These are phyloP conservation scores for Lasioglossum figueresi DNA, from an alignment of 2,888 invertebrate species.

Conservation along the genomic window DNA sequence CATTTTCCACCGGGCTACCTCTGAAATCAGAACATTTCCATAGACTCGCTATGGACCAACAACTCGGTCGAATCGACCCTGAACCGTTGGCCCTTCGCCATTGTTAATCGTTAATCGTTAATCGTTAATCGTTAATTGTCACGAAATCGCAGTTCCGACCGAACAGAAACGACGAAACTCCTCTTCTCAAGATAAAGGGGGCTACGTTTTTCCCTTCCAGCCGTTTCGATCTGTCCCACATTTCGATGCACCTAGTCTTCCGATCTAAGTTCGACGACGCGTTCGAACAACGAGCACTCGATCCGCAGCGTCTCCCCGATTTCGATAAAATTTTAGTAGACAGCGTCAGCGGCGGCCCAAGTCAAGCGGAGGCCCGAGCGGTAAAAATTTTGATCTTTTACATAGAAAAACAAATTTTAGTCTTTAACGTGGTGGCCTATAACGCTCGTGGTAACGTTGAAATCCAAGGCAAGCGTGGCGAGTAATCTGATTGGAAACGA, in stretches of 20 bases:
- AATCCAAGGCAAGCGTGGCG: not conserved
- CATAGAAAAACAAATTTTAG: no score
- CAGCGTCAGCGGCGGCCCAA: no score
- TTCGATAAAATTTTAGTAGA: not conserved
- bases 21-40: constrained; percentile 42
- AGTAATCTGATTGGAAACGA: not conserved
- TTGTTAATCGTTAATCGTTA: not conserved
- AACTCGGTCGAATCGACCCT: not conserved
- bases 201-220: constrained; percentile 41
- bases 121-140: no score
- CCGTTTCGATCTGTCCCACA: constrained; percentile 60
- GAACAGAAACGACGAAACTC: constrained; percentile 1
- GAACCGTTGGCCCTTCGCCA: not conserved
- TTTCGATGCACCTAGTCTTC: constrained; percentile 16
- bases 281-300: not conserved
- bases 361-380: no score
- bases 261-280: not conserved
- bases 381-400: no score
- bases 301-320: no score
- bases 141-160: not conserved
- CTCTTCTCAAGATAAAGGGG: constrained; percentile 45
- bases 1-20: constrained; percentile 69
- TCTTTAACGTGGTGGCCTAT: no score
- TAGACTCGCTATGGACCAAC: not conserved
- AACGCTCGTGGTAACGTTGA: not conserved